Percentiles rank a stretch among this genome's conserved stretches.
Conservation (phyloP, 2,888 invertebrate genomes). For the Eulithis testata region DNA sequence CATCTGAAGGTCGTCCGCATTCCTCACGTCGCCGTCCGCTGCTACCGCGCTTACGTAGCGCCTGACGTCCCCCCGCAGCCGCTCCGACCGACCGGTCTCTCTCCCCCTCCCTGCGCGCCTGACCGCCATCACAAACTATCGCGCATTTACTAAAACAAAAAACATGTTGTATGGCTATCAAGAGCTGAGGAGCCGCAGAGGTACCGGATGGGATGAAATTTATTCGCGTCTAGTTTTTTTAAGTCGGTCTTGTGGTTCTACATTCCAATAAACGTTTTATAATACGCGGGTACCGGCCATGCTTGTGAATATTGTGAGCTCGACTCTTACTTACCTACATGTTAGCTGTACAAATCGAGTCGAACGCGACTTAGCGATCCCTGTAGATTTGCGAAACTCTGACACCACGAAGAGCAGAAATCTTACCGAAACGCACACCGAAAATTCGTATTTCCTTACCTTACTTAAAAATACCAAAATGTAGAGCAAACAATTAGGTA, state of each 20-base stretch:
- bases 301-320: constrained; percentile 25
- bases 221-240: constrained; percentile 80
- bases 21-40: constrained; percentile 83
- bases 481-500: neutral
- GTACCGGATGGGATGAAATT: constrained; percentile 83
- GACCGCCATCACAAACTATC: constrained; percentile 79
- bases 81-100: constrained; percentile 67
- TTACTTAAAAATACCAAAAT: neutral
- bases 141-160: constrained; percentile 82
- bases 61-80: constrained; percentile 53
- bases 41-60: constrained; percentile 85
- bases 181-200: constrained; percentile 76
- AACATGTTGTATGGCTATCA: constrained; percentile 81
- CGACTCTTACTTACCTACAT: constrained; percentile 10
- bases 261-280: constrained; percentile 72
- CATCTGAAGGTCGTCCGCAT: constrained; percentile 85
- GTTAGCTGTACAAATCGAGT: constrained; percentile 2
- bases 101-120: constrained; percentile 59
- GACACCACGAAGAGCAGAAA: constrained; percentile 2
- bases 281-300: constrained; percentile 47
- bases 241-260: constrained; percentile 69
- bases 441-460: neutral
- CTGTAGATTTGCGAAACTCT: constrained; percentile 2
- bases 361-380: constrained; percentile 3
- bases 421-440: neutral